Conservation (phyloP, 2,113 vertebrate species). For the Eudorcas thomsonii region DNA sequence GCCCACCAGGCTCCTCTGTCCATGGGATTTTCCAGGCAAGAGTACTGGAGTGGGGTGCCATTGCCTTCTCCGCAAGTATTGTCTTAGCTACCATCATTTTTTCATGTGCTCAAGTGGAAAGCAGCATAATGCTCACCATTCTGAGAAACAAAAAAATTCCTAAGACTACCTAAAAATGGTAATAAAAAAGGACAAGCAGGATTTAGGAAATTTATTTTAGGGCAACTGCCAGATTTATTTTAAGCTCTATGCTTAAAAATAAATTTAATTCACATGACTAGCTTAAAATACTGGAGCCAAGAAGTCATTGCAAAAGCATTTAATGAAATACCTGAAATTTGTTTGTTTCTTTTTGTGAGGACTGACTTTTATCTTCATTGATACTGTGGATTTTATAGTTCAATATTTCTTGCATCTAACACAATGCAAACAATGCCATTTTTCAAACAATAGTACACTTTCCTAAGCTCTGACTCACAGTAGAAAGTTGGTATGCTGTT, state of each 20-base stretch:
- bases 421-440: slow-evolving; percentile 43
- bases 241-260: slow-evolving; percentile 70
- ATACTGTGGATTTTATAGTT: slow-evolving; percentile 14
- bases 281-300: slow-evolving; percentile 58
- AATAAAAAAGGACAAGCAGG: slow-evolving; percentile 63
- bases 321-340: slow-evolving; percentile 65
- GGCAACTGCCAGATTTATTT: slow-evolving; percentile 72
- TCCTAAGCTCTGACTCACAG: slow-evolving; percentile 30
- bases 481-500: not conserved
- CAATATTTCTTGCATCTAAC: slow-evolving; percentile 41
- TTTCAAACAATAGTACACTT: slow-evolving; percentile 34
- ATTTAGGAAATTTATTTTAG: slow-evolving; percentile 70
- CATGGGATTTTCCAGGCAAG: too few relatives aligned
- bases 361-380: slow-evolving; percentile 44
- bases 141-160: slow-evolving; percentile 59
- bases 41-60: too few relatives aligned
- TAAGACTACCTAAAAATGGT: slow-evolving; percentile 75
- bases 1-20: too few relatives aligned
- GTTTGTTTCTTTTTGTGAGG: slow-evolving; percentile 40
- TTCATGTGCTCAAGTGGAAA: slow-evolving; percentile 27
- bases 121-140: slow-evolving; percentile 40
- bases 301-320: slow-evolving; percentile 65
- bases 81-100: slow-evolving; percentile 11
- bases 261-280: slow-evolving; percentile 73
- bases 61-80: not conserved